Percentiles rank a stretch among this genome's conserved stretches.
phyloP scores from a whole-genome alignment of 2,888 invertebrate genomes.

The Belgica antarctica region DNA sequence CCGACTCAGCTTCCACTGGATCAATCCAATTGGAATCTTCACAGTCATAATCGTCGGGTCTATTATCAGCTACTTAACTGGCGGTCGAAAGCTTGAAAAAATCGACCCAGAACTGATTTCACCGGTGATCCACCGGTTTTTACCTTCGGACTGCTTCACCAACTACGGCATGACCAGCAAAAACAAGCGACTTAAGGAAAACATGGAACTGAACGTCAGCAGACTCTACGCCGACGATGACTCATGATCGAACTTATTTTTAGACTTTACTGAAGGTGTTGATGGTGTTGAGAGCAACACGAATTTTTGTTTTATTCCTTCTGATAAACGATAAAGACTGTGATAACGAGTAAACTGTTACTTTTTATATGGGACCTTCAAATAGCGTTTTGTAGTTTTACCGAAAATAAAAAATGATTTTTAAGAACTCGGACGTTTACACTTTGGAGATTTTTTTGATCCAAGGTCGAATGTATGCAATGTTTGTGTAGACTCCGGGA shows the following conservation, averaged over 20 bases:
- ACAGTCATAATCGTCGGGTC: slow-evolving; percentile 68
- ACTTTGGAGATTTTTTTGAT: not conserved
- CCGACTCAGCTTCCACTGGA: slow-evolving; percentile 78
- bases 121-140: slow-evolving; percentile 57
- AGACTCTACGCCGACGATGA: slow-evolving; percentile 17
- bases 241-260: not conserved
- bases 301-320: too few species aligned
- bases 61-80: slow-evolving; percentile 62
- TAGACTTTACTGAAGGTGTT: too few species aligned
- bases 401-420: not conserved
- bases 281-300: too few species aligned
- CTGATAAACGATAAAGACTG: not conserved
- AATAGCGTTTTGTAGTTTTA: not conserved
- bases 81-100: slow-evolving; percentile 56
- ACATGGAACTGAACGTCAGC: slow-evolving; percentile 19
- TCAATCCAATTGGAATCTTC: slow-evolving; percentile 69
- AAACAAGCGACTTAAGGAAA: slow-evolving; percentile 14
- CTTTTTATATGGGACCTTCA: not conserved
- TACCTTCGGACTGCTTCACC: slow-evolving; percentile 19
- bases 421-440: not conserved
- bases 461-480: not conserved
- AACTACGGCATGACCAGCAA: slow-evolving; percentile 35
- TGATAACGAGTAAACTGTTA: too few species aligned
- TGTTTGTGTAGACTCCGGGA: slow-evolving; percentile 44
- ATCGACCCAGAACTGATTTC: slow-evolving; percentile 63